Conservation (phyloP, 2,888 invertebrate species). For the Eupithecia exiguata region DNA sequence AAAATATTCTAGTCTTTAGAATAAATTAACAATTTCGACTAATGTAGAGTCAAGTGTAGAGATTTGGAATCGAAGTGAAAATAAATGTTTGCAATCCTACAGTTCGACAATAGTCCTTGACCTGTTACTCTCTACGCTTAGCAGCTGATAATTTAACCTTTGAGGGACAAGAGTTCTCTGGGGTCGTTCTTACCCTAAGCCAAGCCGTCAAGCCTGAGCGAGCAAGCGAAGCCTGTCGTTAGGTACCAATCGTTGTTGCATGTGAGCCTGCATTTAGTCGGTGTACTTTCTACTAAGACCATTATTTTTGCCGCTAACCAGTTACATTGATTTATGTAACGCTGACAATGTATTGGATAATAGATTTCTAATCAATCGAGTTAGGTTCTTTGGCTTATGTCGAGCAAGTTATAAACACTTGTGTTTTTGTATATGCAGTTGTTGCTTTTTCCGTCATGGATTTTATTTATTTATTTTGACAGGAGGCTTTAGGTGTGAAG, state of each 20-base stretch:
- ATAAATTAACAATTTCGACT: background rate
- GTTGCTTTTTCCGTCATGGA: background rate
- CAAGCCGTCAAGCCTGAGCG: conserved; percentile 10
- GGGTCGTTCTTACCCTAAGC: conserved; percentile 4
- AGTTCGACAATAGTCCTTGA: background rate
- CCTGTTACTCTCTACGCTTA: background rate
- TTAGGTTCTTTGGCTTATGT: conserved; percentile 34
- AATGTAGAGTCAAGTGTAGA: background rate
- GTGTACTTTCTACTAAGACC: conserved; percentile 57
- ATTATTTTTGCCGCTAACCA: conserved; percentile 55
- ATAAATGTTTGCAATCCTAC: background rate
- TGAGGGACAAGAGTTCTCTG: background rate
- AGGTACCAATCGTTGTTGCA: conserved; percentile 42
- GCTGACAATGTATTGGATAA: conserved; percentile 54
- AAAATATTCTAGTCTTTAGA: conserved; percentile 1
- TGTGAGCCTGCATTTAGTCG: conserved; percentile 49
- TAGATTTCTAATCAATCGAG: conserved; percentile 53
- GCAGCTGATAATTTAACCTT: background rate
- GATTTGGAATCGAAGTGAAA: background rate
- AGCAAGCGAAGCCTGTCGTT: conserved; percentile 15
- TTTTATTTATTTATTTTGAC: background rate
- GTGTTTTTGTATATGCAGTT: background rate
- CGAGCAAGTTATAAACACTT: background rate
- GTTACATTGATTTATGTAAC: conserved; percentile 61
- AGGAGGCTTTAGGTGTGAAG: background rate